Conservation (phyloP, 2,113 vertebrate genomes). For the Passer montanus region DNA sequence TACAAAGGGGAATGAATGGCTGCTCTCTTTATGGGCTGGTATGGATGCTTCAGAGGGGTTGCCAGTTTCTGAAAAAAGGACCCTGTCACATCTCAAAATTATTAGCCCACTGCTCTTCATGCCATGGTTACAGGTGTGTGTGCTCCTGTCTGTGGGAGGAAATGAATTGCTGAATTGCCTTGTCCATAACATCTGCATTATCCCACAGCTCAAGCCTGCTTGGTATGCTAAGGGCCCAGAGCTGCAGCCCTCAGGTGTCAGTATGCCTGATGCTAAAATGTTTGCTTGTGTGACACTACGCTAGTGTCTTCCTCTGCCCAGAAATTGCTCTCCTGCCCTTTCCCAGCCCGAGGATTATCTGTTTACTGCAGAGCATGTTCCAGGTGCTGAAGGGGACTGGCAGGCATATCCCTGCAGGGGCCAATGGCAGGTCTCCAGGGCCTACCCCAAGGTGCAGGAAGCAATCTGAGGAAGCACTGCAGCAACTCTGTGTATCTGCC, state of each 20-base stretch:
- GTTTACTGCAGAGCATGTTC: background rate
- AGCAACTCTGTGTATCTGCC: background rate
- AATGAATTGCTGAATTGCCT: background rate
- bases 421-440: background rate
- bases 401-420: background rate
- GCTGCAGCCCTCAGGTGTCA: background rate
- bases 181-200: background rate
- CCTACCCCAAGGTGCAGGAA: background rate
- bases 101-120: background rate
- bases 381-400: background rate
- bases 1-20: background rate
- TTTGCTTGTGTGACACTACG: background rate
- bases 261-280: background rate
- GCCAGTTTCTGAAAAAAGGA: background rate
- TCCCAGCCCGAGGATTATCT: background rate
- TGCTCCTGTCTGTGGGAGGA: background rate
- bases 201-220: background rate
- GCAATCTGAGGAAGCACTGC: background rate
- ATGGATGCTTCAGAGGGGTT: background rate
- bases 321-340: background rate
- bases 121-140: background rate
- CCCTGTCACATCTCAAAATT: background rate
- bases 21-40: background rate
- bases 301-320: background rate
- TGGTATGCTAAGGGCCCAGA: background rate